These are phyloP conservation scores for Somateria mollissima DNA, from an alignment of 2,797 vertebrate genomes.

Conservation along the genomic window DNA sequence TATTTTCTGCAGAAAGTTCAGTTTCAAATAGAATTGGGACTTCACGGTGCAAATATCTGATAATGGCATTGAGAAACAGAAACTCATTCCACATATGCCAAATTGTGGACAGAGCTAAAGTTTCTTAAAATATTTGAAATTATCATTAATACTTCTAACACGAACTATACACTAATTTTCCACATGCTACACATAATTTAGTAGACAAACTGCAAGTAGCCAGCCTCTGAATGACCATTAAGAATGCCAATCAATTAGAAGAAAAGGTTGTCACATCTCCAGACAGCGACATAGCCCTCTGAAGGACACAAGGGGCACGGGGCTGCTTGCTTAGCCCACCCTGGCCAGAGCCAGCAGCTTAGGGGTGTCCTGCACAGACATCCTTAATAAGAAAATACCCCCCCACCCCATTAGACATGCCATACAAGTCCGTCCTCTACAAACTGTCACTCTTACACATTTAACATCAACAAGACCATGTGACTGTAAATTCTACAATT, in stretches of 20 bases:
- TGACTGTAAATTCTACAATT: not conserved
- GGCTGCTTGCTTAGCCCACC: not conserved
- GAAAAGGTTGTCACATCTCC: not conserved
- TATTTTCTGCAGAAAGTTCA: not conserved
- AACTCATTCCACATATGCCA: not conserved
- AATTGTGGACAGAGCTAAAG: not conserved
- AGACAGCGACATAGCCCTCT: not conserved
- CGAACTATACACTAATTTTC: not conserved
- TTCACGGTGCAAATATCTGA: not conserved
- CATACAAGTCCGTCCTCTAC: not conserved
- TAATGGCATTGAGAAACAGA: not conserved
- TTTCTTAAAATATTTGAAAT: not conserved
- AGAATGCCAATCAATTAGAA: not conserved
- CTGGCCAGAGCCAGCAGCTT: not conserved
- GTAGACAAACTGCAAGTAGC: not conserved
- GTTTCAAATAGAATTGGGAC: not conserved
- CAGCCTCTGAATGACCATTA: not conserved
- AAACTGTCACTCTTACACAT: not conserved
- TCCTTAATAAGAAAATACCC: too few relatives aligned
- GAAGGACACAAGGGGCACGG: not conserved
- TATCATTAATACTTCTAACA: not conserved
- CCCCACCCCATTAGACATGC: too few relatives aligned
- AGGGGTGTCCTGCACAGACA: not conserved
- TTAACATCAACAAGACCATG: not conserved
- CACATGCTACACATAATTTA: too few relatives aligned